These are phyloP conservation scores for Onychostruthus taczanowskii DNA, from an alignment of 2,113 vertebrate species.

Conservation along the genomic window DNA sequence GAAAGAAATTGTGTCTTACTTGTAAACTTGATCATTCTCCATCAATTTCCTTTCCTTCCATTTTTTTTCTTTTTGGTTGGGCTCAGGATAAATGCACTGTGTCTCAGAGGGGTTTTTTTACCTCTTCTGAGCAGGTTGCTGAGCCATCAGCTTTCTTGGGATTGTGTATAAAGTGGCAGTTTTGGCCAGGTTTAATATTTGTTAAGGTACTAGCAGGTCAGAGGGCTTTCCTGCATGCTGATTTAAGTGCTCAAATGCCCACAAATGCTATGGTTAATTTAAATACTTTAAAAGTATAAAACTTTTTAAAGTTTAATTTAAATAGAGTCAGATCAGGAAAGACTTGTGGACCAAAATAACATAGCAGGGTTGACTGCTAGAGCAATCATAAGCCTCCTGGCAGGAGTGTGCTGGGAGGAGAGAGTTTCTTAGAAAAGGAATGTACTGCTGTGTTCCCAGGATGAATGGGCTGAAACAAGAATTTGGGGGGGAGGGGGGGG, in stretches of 20 bases:
- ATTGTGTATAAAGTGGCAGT: background rate
- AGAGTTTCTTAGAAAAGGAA: background rate
- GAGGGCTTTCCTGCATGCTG: background rate
- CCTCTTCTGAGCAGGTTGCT: background rate
- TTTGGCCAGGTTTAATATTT: background rate
- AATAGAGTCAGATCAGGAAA: background rate
- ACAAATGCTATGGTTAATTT: background rate
- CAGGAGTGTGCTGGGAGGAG: background rate
- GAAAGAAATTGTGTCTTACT: background rate
- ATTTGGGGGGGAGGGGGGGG: fast-evolving
- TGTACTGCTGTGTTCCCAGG: background rate
- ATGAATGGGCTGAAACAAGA: background rate
- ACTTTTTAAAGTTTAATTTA: background rate
- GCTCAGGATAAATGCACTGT: background rate
- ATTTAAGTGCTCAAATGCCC: background rate
- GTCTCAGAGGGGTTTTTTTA: background rate
- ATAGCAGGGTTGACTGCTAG: background rate
- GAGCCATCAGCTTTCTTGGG: background rate
- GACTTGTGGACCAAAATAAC: background rate
- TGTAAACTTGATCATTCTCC: background rate
- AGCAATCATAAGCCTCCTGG: background rate
- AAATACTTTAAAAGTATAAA: background rate
- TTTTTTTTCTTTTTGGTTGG: background rate
- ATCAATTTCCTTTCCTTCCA: background rate
- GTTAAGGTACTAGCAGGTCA: background rate